Evolutionary conservation across 1,140 invertebrate species (phyloP).

Genomic region (Drosophila suzukii): DNA sequence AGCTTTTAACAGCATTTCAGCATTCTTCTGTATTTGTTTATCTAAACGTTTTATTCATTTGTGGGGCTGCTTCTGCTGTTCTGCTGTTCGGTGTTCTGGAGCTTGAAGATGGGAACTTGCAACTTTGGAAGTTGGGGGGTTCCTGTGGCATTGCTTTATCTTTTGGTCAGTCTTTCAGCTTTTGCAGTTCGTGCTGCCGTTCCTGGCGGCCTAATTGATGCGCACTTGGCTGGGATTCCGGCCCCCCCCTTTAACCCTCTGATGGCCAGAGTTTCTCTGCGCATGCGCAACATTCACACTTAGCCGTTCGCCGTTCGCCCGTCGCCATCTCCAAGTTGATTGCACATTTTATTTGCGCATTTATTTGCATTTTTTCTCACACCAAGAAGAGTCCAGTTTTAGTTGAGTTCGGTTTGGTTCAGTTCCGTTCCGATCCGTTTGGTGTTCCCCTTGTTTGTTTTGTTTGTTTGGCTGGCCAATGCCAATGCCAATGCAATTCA

Average conservation of each 20-base stretch:
- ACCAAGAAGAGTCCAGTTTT: conserved; percentile 27
- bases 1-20: conserved; percentile 81
- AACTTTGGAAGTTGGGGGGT: not conserved
- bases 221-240: conserved; percentile 53
- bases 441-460: conserved; percentile 44
- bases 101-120: not conserved
- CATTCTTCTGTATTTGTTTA: conserved; percentile 81
- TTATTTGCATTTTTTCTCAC: conserved; percentile 83
- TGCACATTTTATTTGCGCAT: conserved; percentile 83
- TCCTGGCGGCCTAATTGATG: conserved; percentile 80
- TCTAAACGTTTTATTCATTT: conserved; percentile 81
- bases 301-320: conserved; percentile 55
- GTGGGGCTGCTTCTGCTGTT: conserved; percentile 51
- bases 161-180: conserved; percentile 34
- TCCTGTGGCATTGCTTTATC: conserved; percentile 57
- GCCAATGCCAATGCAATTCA: conserved; percentile 69
- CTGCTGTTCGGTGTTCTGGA: conserved; percentile 16
- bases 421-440: conserved; percentile 1
- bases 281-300: conserved; percentile 82
- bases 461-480: conserved; percentile 4
- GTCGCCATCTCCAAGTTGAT: conserved; percentile 72
- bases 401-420: not conserved
- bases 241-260: not conserved
- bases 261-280: conserved; percentile 37
- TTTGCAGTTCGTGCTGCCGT: conserved; percentile 73